Conservation (phyloP, 2,113 vertebrate genomes). For the Coreoperca whiteheadi region DNA sequence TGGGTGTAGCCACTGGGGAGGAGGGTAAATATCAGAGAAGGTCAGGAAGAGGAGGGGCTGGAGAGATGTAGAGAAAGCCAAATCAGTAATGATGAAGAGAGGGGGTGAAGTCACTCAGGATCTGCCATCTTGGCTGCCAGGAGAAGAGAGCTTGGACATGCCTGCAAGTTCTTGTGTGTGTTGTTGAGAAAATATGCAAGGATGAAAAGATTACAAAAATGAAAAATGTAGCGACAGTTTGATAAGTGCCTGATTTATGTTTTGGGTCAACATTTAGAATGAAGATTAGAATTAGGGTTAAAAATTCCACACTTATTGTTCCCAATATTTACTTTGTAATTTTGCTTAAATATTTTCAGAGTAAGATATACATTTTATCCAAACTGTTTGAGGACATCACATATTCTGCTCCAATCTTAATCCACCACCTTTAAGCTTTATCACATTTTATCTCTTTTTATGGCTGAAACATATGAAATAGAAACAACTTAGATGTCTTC, state of each 20-base stretch:
- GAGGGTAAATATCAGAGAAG: slow-evolving; percentile 88
- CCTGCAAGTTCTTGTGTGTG: slow-evolving; percentile 5
- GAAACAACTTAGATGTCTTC: background rate
- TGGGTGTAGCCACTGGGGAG: slow-evolving; percentile 77
- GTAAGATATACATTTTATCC: background rate
- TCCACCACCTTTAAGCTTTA: background rate
- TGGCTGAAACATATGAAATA: background rate
- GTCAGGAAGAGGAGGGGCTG: slow-evolving; percentile 76
- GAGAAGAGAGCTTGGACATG: slow-evolving; percentile 1
- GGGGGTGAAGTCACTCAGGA: slow-evolving; percentile 43
- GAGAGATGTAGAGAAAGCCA: slow-evolving; percentile 64
- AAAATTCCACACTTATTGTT: background rate
- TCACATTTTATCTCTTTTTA: background rate
- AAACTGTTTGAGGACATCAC: background rate
- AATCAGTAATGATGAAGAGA: slow-evolving; percentile 64
- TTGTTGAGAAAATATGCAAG: slow-evolving; percentile 4
- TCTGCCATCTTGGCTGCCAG: slow-evolving; percentile 35
- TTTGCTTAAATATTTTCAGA: background rate
- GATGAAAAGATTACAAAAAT: slow-evolving; percentile 28
- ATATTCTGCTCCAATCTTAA: background rate
- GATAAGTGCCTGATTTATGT: background rate
- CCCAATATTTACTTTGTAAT: background rate
- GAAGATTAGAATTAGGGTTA: slow-evolving; percentile 1
- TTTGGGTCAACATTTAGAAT: slow-evolving; percentile 15
- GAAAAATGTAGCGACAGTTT: background rate